Conservation (phyloP, 2,888 invertebrate species). For the Drosophila quasianomalipes region DNA sequence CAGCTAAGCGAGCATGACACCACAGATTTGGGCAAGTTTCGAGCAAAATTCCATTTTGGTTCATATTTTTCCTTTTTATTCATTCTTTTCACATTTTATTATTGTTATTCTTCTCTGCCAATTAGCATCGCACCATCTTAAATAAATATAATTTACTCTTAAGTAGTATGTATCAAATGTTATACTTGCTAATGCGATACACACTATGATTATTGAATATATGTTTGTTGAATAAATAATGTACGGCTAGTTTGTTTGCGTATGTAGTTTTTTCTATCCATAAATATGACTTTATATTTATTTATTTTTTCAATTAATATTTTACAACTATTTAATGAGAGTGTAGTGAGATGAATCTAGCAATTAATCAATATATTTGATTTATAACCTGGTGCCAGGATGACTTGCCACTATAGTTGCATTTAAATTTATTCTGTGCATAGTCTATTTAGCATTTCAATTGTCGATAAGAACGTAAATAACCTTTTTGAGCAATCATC, state of each 20-base stretch:
- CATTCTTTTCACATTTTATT: background rate
- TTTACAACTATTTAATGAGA: background rate
- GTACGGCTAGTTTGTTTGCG: constrained; percentile 6
- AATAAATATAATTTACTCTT: background rate
- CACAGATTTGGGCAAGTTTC: background rate
- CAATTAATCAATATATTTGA: background rate
- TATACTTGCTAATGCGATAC: constrained; percentile 7
- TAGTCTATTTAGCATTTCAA: constrained; percentile 16
- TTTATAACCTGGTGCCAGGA: background rate
- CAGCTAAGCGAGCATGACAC: constrained; percentile 19
- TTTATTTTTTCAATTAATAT: background rate
- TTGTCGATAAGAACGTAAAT: constrained; percentile 11
- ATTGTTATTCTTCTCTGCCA: constrained; percentile 16
- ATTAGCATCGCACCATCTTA: constrained; percentile 33
- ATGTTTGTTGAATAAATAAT: constrained; percentile 41
- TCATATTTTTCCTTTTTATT: background rate
- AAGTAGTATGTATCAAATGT: background rate
- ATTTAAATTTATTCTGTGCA: constrained; percentile 16
- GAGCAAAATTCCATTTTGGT: background rate
- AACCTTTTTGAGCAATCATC: constrained; percentile 42
- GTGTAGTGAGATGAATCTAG: background rate
- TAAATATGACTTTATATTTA: background rate
- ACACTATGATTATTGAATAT: constrained; percentile 8
- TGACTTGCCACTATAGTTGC: background rate
- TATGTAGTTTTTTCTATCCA: background rate